Evolutionary conservation across 1,140 invertebrate species (phyloP), one percentile per base, ranked within the genome.

Genomic region (Zaprionus camerounensis): DNA sequence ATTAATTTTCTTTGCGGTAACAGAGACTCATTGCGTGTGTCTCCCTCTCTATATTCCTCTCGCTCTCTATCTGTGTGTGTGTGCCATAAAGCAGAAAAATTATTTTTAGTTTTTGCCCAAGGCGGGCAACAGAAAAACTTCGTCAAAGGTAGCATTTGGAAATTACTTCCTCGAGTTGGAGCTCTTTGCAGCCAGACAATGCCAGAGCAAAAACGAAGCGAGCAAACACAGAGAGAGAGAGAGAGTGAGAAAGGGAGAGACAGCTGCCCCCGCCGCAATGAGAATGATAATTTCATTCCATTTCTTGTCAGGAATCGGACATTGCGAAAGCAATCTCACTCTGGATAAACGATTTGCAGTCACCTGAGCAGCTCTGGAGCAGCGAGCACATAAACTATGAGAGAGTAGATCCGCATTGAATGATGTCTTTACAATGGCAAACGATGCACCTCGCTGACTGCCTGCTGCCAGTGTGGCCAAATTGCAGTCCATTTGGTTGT

Each of bases 401-500:
- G 31, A 11, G 31, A 34, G 9, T 26, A 26, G n/a, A 24, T 11
- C 12, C 63, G 57, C 61, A 65, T 72, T 72, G 53, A 72, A 72
- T 58, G 41, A n/a, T 73, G 71, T 73, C 64, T 73, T 46, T 73
- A 49, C 67, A 70, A 70, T 53, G 26, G 57, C 31, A 51, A 70
- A 44, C n/a, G 41, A 44, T n/a, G n/a, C 31, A 11, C 31, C 9
- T 11, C 31, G 9, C 31, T 3, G 7, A 9, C 9, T 34, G 31
- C 3, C 9, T 34, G 36, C 31, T 26, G 17, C 38, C 24, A n/a
- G 15, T n/a, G 17, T 7, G n/a, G 38, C 68, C 31, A 73, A 73
- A 77, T 73, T 67, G 75, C 75, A 63, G 71, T 73, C 71, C 75
- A 77, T 77, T 77, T 68, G 44, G 20, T 55, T 17, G 69, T 76